These are phyloP conservation scores for Tetrax tetrax DNA, from an alignment of 2,113 vertebrate genomes.

Conservation along the genomic window DNA sequence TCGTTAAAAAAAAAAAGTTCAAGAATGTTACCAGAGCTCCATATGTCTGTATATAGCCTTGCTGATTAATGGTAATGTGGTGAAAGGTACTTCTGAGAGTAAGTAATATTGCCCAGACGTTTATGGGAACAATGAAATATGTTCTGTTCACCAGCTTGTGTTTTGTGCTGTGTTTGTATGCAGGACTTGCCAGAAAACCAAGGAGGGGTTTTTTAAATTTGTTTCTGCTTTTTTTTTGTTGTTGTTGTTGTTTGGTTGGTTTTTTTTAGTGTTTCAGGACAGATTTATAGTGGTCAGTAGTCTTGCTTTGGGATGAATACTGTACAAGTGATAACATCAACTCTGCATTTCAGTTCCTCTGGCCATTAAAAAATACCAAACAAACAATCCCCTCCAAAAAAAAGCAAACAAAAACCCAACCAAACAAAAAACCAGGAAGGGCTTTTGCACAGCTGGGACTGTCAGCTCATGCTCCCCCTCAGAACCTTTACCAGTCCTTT, in stretches of 20 bases:
- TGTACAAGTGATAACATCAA: neutral
- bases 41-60: neutral
- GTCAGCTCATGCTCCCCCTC: neutral
- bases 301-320: neutral
- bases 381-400: no score
- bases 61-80: neutral
- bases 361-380: neutral
- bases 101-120: neutral
- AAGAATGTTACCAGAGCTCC: neutral
- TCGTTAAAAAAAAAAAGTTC: neutral
- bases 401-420: neutral
- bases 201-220: rapidly evolving
- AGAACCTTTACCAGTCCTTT: neutral
- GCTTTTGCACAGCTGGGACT: neutral
- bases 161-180: neutral
- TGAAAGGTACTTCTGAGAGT: neutral
- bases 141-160: neutral
- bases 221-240: neutral
- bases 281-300: neutral
- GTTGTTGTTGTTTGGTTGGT: no score
- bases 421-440: neutral
- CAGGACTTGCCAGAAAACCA: neutral
- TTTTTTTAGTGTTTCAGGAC: neutral
- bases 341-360: neutral
- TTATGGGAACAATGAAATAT: neutral